A percentile compares a stretch with the other conserved stretches of the same genome.
Conservation (phyloP, 2,113 vertebrate genomes). For the Pyxicephalus adspersus region DNA sequence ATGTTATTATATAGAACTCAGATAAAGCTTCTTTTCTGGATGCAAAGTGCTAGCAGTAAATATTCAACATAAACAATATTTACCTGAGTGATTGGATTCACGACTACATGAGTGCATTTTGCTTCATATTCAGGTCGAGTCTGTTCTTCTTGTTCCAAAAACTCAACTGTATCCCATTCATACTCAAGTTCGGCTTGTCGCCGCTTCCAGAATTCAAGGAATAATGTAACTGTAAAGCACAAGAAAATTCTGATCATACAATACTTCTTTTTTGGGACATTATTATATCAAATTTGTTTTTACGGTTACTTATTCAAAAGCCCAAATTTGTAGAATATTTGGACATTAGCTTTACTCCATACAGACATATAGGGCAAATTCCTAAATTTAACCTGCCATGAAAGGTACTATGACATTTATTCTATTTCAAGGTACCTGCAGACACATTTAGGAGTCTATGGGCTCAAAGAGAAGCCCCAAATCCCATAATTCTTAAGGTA, state of each 20-base stretch:
- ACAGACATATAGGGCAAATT: no score
- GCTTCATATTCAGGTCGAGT: slow-evolving; percentile 89
- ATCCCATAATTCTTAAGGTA: no score
- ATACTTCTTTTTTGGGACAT: no score
- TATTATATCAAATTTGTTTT: no score
- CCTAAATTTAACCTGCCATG: no score
- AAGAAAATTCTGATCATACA: slow-evolving; percentile 13
- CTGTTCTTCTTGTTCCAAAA: slow-evolving; percentile 87
- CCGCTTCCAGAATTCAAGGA: slow-evolving; percentile 94
- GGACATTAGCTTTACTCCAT: no score
- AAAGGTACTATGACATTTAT: no score
- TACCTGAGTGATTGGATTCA: slow-evolving; percentile 83
- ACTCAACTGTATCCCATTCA: slow-evolving; percentile 91
- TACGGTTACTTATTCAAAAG: no score
- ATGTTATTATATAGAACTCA: neutral
- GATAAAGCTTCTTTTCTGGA: neutral
- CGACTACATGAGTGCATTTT: slow-evolving; percentile 77
- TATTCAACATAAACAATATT: neutral
- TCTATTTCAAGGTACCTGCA: no score
- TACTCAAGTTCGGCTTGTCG: slow-evolving; percentile 90
- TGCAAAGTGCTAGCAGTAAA: neutral
- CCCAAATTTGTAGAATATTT: no score
- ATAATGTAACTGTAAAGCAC: slow-evolving; percentile 80
- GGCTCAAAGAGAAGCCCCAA: no score
- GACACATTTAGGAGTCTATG: no score